A percentile compares a stretch with the other conserved stretches of the same genome.
Evolutionary conservation across 2,888 invertebrate genomes (phyloP).

Genomic region (Papilio demoleus): DNA sequence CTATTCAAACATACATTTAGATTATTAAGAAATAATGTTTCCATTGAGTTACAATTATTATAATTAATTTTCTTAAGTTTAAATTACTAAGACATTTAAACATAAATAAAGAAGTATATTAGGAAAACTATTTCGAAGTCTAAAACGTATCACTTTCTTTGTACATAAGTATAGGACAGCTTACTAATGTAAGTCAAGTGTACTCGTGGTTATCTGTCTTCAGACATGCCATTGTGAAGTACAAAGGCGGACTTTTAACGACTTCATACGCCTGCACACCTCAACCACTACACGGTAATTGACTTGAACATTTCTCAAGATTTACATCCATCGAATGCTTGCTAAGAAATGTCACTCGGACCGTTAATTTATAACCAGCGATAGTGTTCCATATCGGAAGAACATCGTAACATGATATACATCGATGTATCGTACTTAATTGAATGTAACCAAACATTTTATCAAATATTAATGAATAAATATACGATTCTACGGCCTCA

Average conservation of each 20-base stretch:
- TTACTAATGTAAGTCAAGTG: conserved; percentile 24
- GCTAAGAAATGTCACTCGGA: conserved; percentile 51
- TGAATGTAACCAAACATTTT: conserved; percentile 34
- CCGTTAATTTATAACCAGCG: conserved; percentile 68
- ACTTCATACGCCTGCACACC: conserved; percentile 25
- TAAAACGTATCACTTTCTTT: background rate
- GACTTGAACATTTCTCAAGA: conserved; percentile 53
- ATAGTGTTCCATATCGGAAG: conserved; percentile 67
- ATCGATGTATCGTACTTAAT: conserved; percentile 52
- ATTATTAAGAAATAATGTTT: too few species aligned
- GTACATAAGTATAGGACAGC: background rate
- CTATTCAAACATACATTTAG: too few species aligned
- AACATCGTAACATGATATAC: conserved; percentile 50
- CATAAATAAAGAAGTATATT: background rate
- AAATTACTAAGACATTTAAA: background rate
- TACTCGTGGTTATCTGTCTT: conserved; percentile 10
- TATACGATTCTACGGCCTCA: background rate
- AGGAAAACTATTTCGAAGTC: background rate
- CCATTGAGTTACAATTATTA: too few species aligned
- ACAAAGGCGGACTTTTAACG: conserved; percentile 26
- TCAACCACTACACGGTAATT: conserved; percentile 46
- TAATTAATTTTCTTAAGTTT: too few species aligned
- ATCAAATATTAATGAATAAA: conserved; percentile 12
- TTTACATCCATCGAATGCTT: conserved; percentile 58
- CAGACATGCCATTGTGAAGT: conserved; percentile 20